Conservation (phyloP, 2,888 invertebrate species). For the Notocelia uddmanniana region DNA sequence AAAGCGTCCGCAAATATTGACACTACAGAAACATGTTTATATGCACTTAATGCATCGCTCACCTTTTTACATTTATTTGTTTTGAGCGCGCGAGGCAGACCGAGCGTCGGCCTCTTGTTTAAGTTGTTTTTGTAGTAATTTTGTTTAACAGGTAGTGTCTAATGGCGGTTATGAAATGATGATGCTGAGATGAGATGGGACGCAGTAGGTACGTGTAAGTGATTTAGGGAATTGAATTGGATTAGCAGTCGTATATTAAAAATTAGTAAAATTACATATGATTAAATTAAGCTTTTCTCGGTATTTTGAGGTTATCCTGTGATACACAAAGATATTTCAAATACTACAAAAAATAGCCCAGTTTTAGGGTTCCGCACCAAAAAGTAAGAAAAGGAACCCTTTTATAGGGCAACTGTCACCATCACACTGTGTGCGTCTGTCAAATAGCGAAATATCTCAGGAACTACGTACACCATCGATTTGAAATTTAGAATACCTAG, state of each 20-base stretch:
- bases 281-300: neutral
- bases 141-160: constrained; percentile 80
- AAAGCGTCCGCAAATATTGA: constrained; percentile 84
- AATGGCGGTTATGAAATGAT: constrained; percentile 45
- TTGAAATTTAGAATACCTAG: too few relatives aligned
- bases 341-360: too few relatives aligned
- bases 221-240: neutral
- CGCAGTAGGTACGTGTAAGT: constrained; percentile 15
- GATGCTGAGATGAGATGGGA: constrained; percentile 33
- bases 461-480: too few relatives aligned
- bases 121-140: constrained; percentile 79
- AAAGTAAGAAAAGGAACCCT: too few relatives aligned
- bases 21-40: constrained; percentile 85
- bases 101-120: constrained; percentile 77
- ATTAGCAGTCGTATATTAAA: neutral
- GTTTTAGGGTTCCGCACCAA: too few relatives aligned
- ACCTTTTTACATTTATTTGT: constrained; percentile 84
- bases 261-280: neutral
- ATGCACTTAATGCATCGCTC: constrained; percentile 85
- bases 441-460: too few relatives aligned
- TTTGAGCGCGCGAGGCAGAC: constrained; percentile 78
- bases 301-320: neutral
- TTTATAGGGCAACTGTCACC: too few relatives aligned
- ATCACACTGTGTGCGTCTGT: too few relatives aligned
- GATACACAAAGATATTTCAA: too few relatives aligned